A percentile compares a stretch with the other conserved stretches of the same genome.
phyloP scores from a whole-genome alignment of 2,888 invertebrate species.

The Synanthedon myopaeformis region DNA sequence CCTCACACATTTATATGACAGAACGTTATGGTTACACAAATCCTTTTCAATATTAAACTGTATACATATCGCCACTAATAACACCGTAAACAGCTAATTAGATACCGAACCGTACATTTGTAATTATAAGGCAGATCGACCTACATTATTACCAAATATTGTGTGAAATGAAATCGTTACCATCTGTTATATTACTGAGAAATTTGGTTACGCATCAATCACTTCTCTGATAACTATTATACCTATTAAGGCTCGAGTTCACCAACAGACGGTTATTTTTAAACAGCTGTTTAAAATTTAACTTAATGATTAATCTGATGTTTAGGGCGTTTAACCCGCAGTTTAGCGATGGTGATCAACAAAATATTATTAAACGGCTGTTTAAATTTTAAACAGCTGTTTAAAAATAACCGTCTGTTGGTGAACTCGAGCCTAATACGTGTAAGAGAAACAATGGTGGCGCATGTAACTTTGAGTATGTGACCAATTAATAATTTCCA shows the following conservation, averaged over 20 bases:
- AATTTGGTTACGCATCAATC: constrained; percentile 36
- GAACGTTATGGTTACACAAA: background rate
- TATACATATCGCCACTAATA: background rate
- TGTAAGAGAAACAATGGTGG: constrained; percentile 4
- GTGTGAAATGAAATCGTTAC: constrained; percentile 18
- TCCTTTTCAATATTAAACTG: background rate
- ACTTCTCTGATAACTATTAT: constrained; percentile 24
- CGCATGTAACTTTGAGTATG: background rate
- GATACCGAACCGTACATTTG: constrained; percentile 12
- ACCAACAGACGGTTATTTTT: too few species aligned
- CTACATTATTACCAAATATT: constrained; percentile 7
- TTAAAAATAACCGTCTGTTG: too few species aligned
- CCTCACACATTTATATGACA: too few species aligned
- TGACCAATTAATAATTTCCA: background rate
- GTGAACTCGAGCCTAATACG: too few species aligned
- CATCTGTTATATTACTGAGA: constrained; percentile 16
- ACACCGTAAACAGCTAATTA: constrained; percentile 18
- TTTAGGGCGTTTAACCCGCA: too few species aligned
- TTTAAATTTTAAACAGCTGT: too few species aligned
- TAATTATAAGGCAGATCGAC: constrained; percentile 14
- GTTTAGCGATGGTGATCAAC: too few species aligned
- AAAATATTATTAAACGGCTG: too few species aligned
- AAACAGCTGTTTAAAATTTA: too few species aligned
- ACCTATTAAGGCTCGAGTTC: too few species aligned
- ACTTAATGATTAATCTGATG: too few species aligned